phyloP scores from a whole-genome alignment of 1,140 invertebrate species.

The Drosophila tani region DNA sequence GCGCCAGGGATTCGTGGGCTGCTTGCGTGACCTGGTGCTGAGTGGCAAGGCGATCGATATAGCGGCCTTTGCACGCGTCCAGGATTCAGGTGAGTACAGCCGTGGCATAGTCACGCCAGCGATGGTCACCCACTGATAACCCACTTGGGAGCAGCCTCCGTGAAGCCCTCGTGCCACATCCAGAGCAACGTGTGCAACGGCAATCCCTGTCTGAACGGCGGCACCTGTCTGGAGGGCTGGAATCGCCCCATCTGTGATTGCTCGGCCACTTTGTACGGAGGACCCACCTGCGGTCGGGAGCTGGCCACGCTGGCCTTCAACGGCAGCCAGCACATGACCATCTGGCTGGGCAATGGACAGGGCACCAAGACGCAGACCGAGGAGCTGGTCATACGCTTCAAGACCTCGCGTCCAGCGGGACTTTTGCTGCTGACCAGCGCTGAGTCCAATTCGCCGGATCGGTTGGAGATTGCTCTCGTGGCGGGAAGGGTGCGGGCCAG shows the following conservation, averaged over 20 bases:
- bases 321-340: conserved; percentile 93
- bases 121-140: conserved; percentile 33
- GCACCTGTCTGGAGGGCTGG: conserved; percentile 96
- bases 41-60: conserved; percentile 97
- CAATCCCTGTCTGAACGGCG: conserved; percentile 95
- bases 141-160: conserved; percentile 88
- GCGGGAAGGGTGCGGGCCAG: conserved; percentile 92
- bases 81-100: conserved; percentile 91
- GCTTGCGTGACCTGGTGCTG: conserved; percentile 96
- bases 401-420: conserved; percentile 91
- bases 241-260: conserved; percentile 98
- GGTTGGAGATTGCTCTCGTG: conserved; percentile 93
- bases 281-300: conserved; percentile 96
- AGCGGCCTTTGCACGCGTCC: conserved; percentile 93
- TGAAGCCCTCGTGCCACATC: conserved; percentile 93
- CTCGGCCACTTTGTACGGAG: conserved; percentile 94
- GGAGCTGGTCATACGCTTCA: conserved; percentile 94
- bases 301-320: conserved; percentile 95
- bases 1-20: conserved; percentile 97
- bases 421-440: conserved; percentile 91
- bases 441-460: conserved; percentile 90
- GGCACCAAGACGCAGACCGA: conserved; percentile 96
- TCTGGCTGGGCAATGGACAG: conserved; percentile 89
- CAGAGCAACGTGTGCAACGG: conserved; percentile 91
- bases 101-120: conserved; percentile 14